These are phyloP conservation scores for Melanerpes aurifrons DNA, from an alignment of 2,113 vertebrate genomes.

Conservation along the genomic window DNA sequence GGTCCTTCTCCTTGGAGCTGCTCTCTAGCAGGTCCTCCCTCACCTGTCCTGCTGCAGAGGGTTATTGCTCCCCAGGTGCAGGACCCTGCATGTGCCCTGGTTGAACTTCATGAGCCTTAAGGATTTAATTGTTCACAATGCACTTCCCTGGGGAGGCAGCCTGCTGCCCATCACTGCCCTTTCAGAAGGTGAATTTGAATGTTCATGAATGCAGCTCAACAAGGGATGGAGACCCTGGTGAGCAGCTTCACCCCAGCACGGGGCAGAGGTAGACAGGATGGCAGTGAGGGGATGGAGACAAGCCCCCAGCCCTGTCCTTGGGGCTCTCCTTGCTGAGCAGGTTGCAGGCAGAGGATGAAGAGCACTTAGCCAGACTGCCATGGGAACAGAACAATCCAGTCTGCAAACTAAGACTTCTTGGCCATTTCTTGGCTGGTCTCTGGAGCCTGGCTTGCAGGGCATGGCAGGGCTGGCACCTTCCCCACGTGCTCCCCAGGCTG, in stretches of 20 bases:
- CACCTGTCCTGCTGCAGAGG: no score
- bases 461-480: background rate
- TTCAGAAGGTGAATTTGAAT: background rate
- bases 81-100: no score
- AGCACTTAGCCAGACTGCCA: background rate
- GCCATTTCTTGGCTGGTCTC: background rate
- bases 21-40: no score
- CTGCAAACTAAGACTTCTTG: background rate
- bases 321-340: background rate
- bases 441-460: background rate
- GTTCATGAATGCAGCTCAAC: rapidly evolving
- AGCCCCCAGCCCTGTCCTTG: background rate
- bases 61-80: no score
- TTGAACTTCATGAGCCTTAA: no score
- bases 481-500: background rate
- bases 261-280: background rate
- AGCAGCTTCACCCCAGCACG: background rate
- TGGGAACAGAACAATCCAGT: background rate
- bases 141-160: rapidly evolving
- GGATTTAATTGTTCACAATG: background rate
- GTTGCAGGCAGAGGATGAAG: background rate
- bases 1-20: no score
- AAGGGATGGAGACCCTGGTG: rapidly evolving
- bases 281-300: rapidly evolving
- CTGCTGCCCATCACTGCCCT: rapidly evolving